Conservation (phyloP, 1,140 invertebrate species). For the Drosophila subpulchrella region DNA sequence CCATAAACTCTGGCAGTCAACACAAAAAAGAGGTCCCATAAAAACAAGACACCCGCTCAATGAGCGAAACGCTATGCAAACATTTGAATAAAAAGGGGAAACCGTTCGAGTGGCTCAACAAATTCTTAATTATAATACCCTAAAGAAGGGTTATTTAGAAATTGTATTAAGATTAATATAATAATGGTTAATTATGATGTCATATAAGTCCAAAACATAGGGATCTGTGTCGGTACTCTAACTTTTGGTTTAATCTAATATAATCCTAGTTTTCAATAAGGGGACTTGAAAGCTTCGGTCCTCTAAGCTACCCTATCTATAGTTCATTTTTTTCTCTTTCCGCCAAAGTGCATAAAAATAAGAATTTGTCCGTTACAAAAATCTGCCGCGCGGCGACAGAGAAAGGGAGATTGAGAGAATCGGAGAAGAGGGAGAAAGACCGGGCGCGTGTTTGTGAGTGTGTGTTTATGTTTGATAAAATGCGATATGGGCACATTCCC, state of each 20-base stretch:
- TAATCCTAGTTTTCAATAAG: not conserved
- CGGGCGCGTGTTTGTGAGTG: constrained; percentile 52
- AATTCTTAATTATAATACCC: constrained; percentile 12
- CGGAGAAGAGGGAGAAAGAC: constrained; percentile 26
- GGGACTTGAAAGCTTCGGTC: not conserved
- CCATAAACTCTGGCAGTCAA: constrained; percentile 21
- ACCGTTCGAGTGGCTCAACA: not conserved
- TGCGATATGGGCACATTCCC: constrained; percentile 82
- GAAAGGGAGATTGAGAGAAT: constrained; percentile 31
- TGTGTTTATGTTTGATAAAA: constrained; percentile 82
- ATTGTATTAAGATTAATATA: not conserved
- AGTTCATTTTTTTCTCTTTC: constrained; percentile 4
- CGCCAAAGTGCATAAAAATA: constrained; percentile 58
- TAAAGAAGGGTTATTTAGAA: not conserved
- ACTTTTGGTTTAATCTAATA: not conserved
- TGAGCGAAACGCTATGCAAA: constrained; percentile 48
- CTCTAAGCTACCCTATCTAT: constrained; percentile 16
- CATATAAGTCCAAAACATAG: no score
- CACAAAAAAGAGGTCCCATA: constrained; percentile 1
- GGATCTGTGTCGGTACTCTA: not conserved
- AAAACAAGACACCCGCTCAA: constrained; percentile 34
- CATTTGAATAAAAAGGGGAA: constrained; percentile 19
- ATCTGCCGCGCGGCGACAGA: constrained; percentile 63
- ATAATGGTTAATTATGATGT: no score
- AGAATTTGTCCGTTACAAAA: constrained; percentile 79